Percentiles rank a stretch among this genome's conserved stretches.
These are phyloP conservation scores for Philaenus spumarius DNA, from an alignment of 1,140 invertebrate species.

Conservation along the genomic window DNA sequence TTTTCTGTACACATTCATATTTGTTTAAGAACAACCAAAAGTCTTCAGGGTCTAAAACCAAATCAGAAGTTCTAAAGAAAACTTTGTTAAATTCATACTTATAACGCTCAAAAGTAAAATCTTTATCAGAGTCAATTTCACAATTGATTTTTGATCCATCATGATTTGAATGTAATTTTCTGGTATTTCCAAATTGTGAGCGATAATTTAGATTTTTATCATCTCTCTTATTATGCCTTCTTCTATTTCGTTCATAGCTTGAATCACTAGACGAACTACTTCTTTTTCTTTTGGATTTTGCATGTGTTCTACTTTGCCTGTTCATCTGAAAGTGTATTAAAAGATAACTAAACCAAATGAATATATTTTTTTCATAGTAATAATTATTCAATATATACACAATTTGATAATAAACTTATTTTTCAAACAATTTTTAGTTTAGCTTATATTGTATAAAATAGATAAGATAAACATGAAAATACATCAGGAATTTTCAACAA, in stretches of 20 bases:
- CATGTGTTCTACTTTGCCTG: neutral
- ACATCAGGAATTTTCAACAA: no score
- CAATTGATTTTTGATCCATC: neutral
- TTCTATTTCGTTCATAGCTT: neutral
- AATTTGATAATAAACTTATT: no score
- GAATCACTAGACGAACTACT: conserved; percentile 3
- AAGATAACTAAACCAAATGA: no score
- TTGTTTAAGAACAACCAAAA: conserved; percentile 29
- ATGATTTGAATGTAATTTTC: neutral
- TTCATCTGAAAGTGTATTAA: no score
- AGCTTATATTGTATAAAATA: no score
- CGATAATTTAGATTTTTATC: neutral
- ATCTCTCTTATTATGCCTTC: neutral
- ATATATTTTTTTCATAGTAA: no score
- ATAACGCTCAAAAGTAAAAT: conserved; percentile 6
- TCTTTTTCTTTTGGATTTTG: neutral
- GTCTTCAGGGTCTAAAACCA: conserved; percentile 26
- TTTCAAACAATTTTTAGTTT: no score
- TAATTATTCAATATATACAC: no score
- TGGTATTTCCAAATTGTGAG: neutral
- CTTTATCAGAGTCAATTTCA: neutral
- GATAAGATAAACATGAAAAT: no score
- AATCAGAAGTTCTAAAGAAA: conserved; percentile 11
- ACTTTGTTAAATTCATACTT: conserved; percentile 13
- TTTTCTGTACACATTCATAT: conserved; percentile 26